Evolutionary conservation across 2,113 vertebrate species (phyloP), one percentile per base, ranked within the genome.

Genomic region (Neotragus moschatus): DNA sequence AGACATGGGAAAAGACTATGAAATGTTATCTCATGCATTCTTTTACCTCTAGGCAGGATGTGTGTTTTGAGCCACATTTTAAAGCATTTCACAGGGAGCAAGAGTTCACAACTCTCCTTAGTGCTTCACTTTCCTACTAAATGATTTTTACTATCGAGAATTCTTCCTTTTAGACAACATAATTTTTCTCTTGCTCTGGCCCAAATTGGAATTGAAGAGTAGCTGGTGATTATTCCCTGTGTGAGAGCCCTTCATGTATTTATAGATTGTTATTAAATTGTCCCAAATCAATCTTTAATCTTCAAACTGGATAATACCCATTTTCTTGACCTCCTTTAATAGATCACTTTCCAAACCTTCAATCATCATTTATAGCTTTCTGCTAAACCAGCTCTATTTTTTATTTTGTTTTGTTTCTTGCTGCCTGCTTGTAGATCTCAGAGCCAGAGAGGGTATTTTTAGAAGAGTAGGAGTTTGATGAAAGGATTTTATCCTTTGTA

Each of bases 261-360:
- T 96, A 94, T 88, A 97, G 97, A 73, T 80, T 75, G 49, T 95
- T 96, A 91, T 97, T 97, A 95, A 97, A 96, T 97, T 84, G 26
- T 79, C 75, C 96, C 80, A 95, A 96, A 96, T 97, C 92, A 97
- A 90, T 70, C 88, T 97, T 94, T 95, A 90, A 96, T 94, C 60
- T 96, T 92, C 51, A 61, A n/a, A 51, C 75, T 97, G 75, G 95
- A 90, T 96, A 94, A 94, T 95, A 89, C 91, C 86, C n/a, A 58
- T 96, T 94, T 70, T 95, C 43, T 97, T 97, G 91, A 96, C 90
- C 90, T 91, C 80, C 21, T 88, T 95, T 96, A 82, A 85, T 85
- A 96, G 39, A 92, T 95, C 49, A 95, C 94, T 97, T 51, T 55
- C 45, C 25, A 92, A 84, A 90, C 25, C 51, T 97, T 98, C 94